phyloP scores from a whole-genome alignment of 2,888 invertebrate genomes.

The Drosophila hamatofila region DNA sequence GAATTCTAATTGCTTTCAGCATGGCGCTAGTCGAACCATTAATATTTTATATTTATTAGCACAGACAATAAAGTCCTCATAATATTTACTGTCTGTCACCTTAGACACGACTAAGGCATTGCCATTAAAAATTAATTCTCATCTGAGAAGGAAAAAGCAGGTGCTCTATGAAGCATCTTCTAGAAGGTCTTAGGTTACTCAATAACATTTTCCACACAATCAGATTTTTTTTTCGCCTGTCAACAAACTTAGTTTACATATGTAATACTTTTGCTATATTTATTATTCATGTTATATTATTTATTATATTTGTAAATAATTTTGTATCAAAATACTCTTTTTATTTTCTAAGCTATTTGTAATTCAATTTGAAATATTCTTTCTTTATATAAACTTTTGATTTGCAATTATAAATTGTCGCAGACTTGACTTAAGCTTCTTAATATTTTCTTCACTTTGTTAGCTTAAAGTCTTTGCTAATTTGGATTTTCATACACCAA shows the following conservation, averaged over 20 bases:
- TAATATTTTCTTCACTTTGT: no score
- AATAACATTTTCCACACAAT: neutral
- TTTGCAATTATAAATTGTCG: no score
- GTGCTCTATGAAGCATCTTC: neutral
- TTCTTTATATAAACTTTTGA: no score
- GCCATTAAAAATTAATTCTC: slow-evolving; percentile 6
- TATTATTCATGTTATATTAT: neutral
- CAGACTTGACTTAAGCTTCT: no score
- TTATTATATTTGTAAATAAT: neutral
- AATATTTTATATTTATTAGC: slow-evolving; percentile 31
- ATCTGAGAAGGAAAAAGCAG: neutral
- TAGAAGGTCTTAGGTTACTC: neutral
- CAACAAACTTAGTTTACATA: neutral
- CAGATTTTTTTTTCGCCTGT: neutral
- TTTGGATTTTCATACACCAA: no score
- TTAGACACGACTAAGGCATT: slow-evolving; percentile 9
- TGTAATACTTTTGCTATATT: neutral
- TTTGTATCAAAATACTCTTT: no score
- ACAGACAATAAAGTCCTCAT: slow-evolving; percentile 13
- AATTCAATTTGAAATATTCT: neutral
- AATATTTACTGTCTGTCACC: slow-evolving; percentile 9
- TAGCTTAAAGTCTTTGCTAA: no score
- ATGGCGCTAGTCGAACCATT: slow-evolving; percentile 13
- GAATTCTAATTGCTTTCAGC: slow-evolving; percentile 41
- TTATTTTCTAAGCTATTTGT: neutral